phyloP scores from a whole-genome alignment of 2,113 vertebrate species.

The Stercorarius parasiticus region DNA sequence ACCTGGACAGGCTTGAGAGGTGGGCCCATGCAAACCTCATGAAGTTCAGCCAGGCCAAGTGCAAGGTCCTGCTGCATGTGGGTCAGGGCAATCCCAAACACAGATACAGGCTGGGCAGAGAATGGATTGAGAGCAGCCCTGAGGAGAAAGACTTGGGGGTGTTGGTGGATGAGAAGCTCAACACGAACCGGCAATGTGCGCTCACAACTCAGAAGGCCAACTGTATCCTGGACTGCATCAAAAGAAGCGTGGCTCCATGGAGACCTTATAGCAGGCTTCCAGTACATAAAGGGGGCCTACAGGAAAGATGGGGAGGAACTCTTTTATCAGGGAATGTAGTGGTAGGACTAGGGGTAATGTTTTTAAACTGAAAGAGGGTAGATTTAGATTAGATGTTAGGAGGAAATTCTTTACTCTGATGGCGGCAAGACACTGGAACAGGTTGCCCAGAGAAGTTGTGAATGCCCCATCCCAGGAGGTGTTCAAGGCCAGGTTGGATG shows the following conservation, averaged over 20 bases:
- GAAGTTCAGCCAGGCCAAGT: neutral
- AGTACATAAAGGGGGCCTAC: neutral
- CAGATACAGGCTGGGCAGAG: too few species aligned
- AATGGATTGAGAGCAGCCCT: neutral
- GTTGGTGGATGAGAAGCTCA: neutral
- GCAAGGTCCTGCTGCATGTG: neutral
- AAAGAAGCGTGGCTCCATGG: neutral
- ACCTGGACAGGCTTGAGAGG: neutral
- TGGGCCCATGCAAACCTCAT: neutral
- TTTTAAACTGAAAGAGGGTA: neutral
- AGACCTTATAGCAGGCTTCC: neutral
- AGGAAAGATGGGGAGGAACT: neutral
- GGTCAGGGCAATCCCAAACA: neutral
- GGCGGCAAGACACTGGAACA: neutral
- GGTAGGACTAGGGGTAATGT: neutral
- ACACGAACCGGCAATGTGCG: neutral
- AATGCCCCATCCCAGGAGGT: neutral
- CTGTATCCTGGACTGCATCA: neutral
- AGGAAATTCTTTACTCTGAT: neutral
- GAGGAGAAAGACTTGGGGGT: neutral
- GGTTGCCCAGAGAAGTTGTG: neutral
- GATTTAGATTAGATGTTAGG: neutral
- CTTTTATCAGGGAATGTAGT: neutral
- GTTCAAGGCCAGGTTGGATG: neutral
- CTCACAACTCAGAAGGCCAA: neutral